Base-by-base conservation (phyloP, 2,797 vertebrate genomes). In the Decapterus maruadsi region DNA sequence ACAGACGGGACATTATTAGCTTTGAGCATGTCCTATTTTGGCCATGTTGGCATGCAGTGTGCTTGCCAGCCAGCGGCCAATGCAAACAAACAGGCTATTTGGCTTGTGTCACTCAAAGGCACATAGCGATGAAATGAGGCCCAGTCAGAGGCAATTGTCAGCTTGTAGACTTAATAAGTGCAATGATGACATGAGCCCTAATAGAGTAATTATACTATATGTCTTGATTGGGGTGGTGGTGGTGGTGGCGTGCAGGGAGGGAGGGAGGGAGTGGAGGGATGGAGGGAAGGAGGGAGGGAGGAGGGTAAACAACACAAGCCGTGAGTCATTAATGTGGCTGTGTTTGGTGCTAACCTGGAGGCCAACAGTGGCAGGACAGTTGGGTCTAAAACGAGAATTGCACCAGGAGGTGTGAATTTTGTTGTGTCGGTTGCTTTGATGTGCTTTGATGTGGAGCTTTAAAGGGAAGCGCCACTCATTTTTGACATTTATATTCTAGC, bases 21-120 rank as follows among this genome's bases (percentile, higher is more conserved):
- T 89, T 77, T 69, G 86, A 81, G 88, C 90, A 71, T 89, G 83
- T 84, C 88, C 92, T 92, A 87, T 90, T 93, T 93, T 88, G 92
- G 90, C 84, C 88, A 82, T 91, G 90, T 86, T 89, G 90, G 87
- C 90, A 90, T 89, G 84, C 81, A 73, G 81, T 26, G 19, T 72
- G 88, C 79, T 59, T 84, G 87, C 85, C 84, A 84, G 81, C 62
- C 80, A 5, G 77, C 63, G 34, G 91, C 92, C 93, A 92, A 84
- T 48, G 85, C 91, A 95, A 94, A 95, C 92, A 95, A 91, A 89
- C 90, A 89, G 73, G 36, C 89, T 90, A 48, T 91, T 93, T 91
- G 89, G 88, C 85, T 83, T 72, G 73, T 92, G 91, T 92, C 90
- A 92, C 86, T 93, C 90, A 90, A 76, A 90, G 77, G 82, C 81